Conservation (phyloP, 2,888 invertebrate genomes). For the Hydroisotoma schaefferi region DNA sequence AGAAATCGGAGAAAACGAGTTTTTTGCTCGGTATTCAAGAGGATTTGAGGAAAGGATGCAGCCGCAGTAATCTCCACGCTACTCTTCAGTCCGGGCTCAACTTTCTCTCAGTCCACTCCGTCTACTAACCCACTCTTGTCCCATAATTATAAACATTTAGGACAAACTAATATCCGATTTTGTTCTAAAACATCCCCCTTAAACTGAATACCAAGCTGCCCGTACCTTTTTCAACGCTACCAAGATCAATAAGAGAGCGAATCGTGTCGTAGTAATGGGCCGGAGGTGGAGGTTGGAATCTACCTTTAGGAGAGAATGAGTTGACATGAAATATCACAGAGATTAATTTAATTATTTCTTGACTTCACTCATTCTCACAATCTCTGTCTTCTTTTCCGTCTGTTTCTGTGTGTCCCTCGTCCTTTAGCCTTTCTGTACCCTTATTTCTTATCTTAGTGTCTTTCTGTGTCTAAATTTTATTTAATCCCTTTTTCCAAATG, state of each 20-base stretch:
- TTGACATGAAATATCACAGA: slow-evolving; percentile 16
- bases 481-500: slow-evolving; percentile 10
- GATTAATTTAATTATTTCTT: background rate
- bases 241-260: too few relatives aligned
- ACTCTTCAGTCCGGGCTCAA: slow-evolving; percentile 7
- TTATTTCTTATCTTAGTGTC: background rate
- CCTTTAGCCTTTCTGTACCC: background rate
- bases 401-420: background rate
- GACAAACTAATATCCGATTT: background rate
- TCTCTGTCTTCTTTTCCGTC: background rate
- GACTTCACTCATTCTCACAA: background rate
- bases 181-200: too few relatives aligned
- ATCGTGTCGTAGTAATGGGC: too few relatives aligned
- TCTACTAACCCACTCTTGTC: background rate
- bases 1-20: slow-evolving; percentile 3
- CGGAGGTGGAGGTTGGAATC: background rate
- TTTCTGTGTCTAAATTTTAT: background rate
- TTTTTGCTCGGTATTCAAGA: slow-evolving; percentile 6
- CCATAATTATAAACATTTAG: background rate
- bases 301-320: slow-evolving; percentile 14
- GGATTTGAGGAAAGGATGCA: background rate
- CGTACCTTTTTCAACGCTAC: too few relatives aligned
- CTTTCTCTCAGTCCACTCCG: background rate
- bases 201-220: too few relatives aligned
- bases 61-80: slow-evolving; percentile 16